These are phyloP conservation scores for Papilio elwesi DNA, from an alignment of 2,888 invertebrate genomes.

Conservation along the genomic window DNA sequence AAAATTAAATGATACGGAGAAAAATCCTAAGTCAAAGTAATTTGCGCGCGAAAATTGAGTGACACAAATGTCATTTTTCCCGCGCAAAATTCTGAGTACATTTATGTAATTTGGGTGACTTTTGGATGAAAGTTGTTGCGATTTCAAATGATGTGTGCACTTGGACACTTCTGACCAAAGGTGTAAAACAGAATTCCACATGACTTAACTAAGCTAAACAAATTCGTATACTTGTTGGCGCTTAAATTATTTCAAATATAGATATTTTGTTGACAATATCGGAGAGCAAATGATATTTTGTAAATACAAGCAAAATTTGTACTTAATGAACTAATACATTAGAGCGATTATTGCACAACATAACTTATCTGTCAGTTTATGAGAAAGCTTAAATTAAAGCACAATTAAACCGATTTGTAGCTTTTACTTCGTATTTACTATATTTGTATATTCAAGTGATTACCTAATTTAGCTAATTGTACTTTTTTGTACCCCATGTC, in stretches of 20 bases:
- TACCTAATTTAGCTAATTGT: neutral
- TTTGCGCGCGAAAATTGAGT: neutral
- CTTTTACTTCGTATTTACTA: too few relatives aligned
- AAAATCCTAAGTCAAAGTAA: neutral
- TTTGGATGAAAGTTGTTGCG: too few relatives aligned
- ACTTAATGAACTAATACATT: conserved; percentile 42
- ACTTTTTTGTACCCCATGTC: neutral
- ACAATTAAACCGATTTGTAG: neutral
- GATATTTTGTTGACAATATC: neutral
- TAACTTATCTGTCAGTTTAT: conserved; percentile 28
- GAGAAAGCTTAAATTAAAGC: neutral
- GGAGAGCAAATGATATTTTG: conserved; percentile 21
- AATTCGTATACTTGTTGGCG: conserved; percentile 35
- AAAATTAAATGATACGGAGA: too few relatives aligned
- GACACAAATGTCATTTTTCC: neutral
- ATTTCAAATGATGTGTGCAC: too few relatives aligned
- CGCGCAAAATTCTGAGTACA: neutral
- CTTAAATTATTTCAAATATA: conserved; percentile 2
- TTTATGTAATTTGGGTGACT: too few relatives aligned
- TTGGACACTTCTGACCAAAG: too few relatives aligned
- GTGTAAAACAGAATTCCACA: neutral
- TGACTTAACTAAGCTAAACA: conserved; percentile 27
- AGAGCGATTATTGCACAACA: conserved; percentile 45
- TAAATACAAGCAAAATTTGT: conserved; percentile 43
- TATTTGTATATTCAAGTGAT: neutral